These are phyloP conservation scores for Sitophilus oryzae DNA, from an alignment of 1,140 invertebrate genomes.

Conservation along the genomic window DNA sequence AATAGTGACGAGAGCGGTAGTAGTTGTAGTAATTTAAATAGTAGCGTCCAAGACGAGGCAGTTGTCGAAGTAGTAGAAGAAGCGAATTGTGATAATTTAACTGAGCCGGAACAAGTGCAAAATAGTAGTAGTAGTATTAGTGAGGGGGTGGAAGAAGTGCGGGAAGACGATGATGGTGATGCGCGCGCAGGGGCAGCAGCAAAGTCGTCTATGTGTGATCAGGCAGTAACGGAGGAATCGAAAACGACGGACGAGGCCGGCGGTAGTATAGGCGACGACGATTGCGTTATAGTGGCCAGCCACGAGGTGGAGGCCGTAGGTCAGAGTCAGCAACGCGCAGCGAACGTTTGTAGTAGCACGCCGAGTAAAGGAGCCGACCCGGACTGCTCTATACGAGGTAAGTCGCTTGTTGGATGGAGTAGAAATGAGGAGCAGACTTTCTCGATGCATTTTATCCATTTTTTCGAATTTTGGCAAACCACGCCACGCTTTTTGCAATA, in stretches of 20 bases:
- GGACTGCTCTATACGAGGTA: slow-evolving; percentile 31
- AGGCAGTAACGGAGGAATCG: slow-evolving; percentile 2
- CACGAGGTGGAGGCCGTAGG: slow-evolving; percentile 1
- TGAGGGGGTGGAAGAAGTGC: slow-evolving; percentile 3
- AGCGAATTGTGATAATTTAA: slow-evolving; percentile 7
- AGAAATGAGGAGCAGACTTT: no score
- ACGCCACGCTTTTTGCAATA: no score
- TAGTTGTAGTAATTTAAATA: not conserved
- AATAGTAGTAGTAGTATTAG: slow-evolving; percentile 15
- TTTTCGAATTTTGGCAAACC: no score
- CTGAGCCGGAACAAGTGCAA: slow-evolving; percentile 14
- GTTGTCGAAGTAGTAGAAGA: not conserved
- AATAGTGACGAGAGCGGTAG: not conserved
- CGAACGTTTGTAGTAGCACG: not conserved
- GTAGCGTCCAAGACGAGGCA: no score
- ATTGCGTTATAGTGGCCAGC: slow-evolving; percentile 49
- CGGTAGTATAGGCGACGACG: slow-evolving; percentile 49
- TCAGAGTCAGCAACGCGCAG: not conserved
- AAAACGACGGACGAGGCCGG: slow-evolving; percentile 36
- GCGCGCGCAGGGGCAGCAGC: slow-evolving; percentile 6
- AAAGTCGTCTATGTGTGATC: slow-evolving; percentile 20
- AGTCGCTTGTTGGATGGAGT: not conserved
- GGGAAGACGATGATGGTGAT: slow-evolving; percentile 15
- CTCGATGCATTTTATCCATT: no score
- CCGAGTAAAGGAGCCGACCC: slow-evolving; percentile 20